Evolutionary conservation across 2,888 invertebrate genomes (phyloP), one percentile per base, ranked within the genome.

Genomic region (Chrysodeixis includens): DNA sequence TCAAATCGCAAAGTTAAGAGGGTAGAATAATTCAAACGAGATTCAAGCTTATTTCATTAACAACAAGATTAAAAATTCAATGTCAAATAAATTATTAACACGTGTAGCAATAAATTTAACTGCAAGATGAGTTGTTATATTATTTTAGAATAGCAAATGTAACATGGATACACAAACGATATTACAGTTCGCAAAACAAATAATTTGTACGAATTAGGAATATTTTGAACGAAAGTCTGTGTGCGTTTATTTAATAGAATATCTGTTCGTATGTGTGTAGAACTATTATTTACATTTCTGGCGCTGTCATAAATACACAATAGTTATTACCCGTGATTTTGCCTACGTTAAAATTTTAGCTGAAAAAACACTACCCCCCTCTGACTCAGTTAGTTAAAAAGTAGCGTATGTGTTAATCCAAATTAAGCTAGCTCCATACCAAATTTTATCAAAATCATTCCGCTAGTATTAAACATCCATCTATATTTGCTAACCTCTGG

Each of bases 111-210:
- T 83, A 83, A 82, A 82, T 83, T 81, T 78, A 76, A 69, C 60
- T 69, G 71, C 8, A 62, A 81, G 78, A 79, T 81, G 83, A 83
- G 79, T 81, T 81, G 84, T 83, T 76, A 79, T 80, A 82, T 82
- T 79, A 80, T 79, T 80, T 80, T 81, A 74, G 82, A 74, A 74
- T 69, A 79, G 72, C 79, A 79, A 81, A 81, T 69, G 57, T 61
- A 72, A 72, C 51, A 55, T 58, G 67, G 69, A 62, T 69, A 60
- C 61, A 62, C 58, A 81, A 71, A 65, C 66, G 69, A 78, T 76
- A 81, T 78, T 66, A 54, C 51, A 66, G 71, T 69, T 60, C 35
- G 56, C 69, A 76, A 78, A 76, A 81, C 81, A 81, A 78, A 78
- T 76, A 71, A 73, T 78, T 76, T 78, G 76, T 70, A 51, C 10